Base-by-base conservation (phyloP, 2,797 vertebrate genomes). In the Catamblyrhynchus diadema region DNA sequence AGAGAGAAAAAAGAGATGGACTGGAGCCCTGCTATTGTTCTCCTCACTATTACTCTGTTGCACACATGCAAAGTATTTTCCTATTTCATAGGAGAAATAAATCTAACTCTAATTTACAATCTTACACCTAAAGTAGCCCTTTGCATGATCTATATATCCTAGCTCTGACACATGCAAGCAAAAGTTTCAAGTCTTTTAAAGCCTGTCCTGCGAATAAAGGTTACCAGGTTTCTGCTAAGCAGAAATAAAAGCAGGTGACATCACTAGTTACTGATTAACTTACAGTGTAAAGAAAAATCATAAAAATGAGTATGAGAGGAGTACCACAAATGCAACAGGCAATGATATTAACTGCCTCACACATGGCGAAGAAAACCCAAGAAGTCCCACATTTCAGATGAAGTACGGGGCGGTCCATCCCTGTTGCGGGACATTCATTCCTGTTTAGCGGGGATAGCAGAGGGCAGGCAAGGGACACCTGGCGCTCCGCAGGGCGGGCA, bases 261-360 rank as follows among this genome's bases (percentile, higher is more conserved):
- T 88, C 89, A 91, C 42, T 69, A 37, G 85, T 92, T 90, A 95
- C 69, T 93, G 33, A 94, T 94, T 96, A 96, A 96, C 91, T 53
- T 41, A 27, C 3, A 24, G 16, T 0, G 1, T 39, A 64, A 73
- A 66, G 32, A 73, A 54, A 70, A 81, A 56, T 8, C 42, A 48
- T 39, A 75, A 59, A 93, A 85, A 41, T 2, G 1, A 79, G 33
- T 27, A 45, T 3, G 23, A 66, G 23, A 60, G 23, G 45, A 39
- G 25, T 25, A 32, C 37, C 45, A 72, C 41, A 81, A 20, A 59
- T 2, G 4, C 56, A 83, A 33, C 21, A 42, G 32, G 41, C 41
- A 60, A 71, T 67, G 50, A 90, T 92, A 81, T 16, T 5, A 78
- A 73, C 64, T 21, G 75, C 17, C 13, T 62, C 57, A 19, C 20